Conservation (phyloP, 2,888 invertebrate species). For the Panzeria rudis region DNA sequence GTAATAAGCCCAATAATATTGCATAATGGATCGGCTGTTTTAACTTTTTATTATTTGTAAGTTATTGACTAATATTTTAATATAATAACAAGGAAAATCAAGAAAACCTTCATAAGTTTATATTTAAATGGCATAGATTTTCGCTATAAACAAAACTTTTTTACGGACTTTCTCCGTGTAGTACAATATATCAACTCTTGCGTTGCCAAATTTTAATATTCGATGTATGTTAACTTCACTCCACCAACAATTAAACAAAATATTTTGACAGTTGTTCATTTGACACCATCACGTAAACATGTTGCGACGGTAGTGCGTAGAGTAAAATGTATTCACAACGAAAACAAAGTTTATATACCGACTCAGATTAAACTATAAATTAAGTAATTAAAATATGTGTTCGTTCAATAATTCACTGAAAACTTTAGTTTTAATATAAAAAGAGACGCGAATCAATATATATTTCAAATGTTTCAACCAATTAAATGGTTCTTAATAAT, state of each 20-base stretch:
- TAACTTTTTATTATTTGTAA: too few relatives aligned
- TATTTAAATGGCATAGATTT: too few relatives aligned
- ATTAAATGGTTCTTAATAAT: not conserved
- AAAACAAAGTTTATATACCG: slow-evolving; percentile 31
- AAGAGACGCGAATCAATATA: not conserved
- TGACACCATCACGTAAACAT: slow-evolving; percentile 66
- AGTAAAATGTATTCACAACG: not conserved
- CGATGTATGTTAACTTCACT: slow-evolving; percentile 14
- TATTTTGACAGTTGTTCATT: slow-evolving; percentile 62
- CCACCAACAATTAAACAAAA: not conserved
- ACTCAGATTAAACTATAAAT: slow-evolving; percentile 28
- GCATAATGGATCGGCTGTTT: too few relatives aligned
- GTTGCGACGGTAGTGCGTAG: slow-evolving; percentile 57
- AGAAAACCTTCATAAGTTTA: too few relatives aligned
- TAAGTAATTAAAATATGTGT: not conserved
- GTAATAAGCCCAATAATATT: too few relatives aligned
- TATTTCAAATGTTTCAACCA: not conserved
- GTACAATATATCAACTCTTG: not conserved
- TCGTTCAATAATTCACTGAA: not conserved
- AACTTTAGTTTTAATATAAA: not conserved
- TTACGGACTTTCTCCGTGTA: slow-evolving; percentile 10
- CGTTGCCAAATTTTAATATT: slow-evolving; percentile 26
- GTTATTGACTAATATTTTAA: too few relatives aligned
- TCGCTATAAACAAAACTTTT: not conserved
- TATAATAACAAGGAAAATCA: too few relatives aligned